Evolutionary conservation across 2,113 vertebrate species (phyloP).

Genomic region (Nycticorax nycticorax): DNA sequence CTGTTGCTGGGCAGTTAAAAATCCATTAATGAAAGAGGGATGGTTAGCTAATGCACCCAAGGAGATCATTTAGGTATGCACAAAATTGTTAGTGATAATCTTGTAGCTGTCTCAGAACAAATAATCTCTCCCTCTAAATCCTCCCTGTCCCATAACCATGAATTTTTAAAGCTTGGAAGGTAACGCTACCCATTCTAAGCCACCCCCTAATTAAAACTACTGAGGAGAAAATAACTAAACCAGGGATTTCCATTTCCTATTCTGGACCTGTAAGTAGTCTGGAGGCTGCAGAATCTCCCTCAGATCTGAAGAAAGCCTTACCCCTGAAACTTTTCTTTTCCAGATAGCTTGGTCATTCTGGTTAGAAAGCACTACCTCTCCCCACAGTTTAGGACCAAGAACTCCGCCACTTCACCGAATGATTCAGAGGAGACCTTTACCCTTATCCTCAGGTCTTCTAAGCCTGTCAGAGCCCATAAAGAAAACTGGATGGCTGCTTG

Average conservation of each 20-base stretch:
- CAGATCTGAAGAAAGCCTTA: neutral
- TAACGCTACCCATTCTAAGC: neutral
- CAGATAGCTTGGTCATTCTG: neutral
- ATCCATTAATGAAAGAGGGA: neutral
- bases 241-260: neutral
- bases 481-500: neutral
- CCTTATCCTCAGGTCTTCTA: neutral
- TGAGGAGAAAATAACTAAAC: neutral
- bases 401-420: neutral
- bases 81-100: neutral
- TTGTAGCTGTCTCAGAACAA: neutral
- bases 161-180: neutral
- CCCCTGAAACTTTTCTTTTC: neutral
- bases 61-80: neutral
- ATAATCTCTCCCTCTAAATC: neutral
- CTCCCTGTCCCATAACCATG: neutral
- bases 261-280: neutral
- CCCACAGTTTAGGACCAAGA: neutral
- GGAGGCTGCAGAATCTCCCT: neutral
- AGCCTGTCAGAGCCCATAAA: neutral
- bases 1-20: neutral
- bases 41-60: neutral
- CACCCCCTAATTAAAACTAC: neutral
- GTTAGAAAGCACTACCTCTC: neutral
- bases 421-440: conserved; percentile 16